A percentile compares a stretch with the other conserved stretches of the same genome.
Conservation (phyloP, 2,113 vertebrate species). For the Pedionomus torquatus region DNA sequence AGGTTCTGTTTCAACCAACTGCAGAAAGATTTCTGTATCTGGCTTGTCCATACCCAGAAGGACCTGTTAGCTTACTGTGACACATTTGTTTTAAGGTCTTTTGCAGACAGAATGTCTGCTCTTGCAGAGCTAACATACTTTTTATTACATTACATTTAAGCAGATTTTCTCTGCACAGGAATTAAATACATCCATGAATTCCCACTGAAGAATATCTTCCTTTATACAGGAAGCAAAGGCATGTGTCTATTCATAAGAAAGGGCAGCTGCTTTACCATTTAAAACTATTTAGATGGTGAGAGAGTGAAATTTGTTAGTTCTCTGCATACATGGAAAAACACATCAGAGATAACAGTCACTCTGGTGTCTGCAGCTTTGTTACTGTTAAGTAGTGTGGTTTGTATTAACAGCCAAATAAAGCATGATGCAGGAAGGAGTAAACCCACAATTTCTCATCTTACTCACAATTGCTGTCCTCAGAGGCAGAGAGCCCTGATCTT, state of each 20-base stretch:
- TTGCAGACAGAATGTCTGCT: slow-evolving; percentile 27
- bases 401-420: neutral
- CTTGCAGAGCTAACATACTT: neutral
- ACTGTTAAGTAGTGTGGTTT: neutral
- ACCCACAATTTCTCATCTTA: neutral
- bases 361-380: neutral
- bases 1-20: neutral
- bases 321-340: neutral
- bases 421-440: neutral
- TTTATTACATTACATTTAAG: slow-evolving; percentile 42
- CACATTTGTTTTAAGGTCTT: neutral
- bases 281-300: neutral
- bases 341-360: neutral
- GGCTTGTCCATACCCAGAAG: neutral
- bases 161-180: slow-evolving; percentile 22
- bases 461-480: rapidly evolving
- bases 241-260: neutral
- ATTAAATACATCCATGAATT: neutral
- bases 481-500: neutral
- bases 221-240: neutral
- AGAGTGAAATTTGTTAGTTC: neutral
- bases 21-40: neutral
- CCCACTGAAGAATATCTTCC: neutral
- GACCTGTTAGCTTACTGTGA: neutral
- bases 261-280: slow-evolving; percentile 4